Conservation (phyloP, 30 jellyfish, hydroid and myxozoan species). For the Aurelia coerulea region DNA sequence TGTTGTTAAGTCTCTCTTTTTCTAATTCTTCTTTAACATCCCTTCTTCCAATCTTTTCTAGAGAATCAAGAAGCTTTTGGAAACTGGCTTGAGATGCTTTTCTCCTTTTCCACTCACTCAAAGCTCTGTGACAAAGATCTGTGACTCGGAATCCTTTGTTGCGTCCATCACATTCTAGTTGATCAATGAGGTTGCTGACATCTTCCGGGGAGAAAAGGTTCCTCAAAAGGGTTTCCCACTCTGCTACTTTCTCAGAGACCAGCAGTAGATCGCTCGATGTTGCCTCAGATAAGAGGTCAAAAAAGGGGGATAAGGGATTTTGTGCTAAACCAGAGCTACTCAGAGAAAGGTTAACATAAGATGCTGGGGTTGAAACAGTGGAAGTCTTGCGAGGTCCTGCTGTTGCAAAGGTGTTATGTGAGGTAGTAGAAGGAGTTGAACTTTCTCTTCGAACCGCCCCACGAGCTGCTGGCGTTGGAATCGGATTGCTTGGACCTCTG, state of each 20-base stretch:
- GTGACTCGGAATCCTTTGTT: neutral
- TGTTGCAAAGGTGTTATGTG: neutral
- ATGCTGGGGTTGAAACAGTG: constrained; percentile 11
- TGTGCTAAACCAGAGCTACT: too few species aligned
- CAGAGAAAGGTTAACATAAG: neutral
- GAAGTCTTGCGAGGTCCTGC: neutral
- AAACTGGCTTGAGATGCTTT: constrained; percentile 6
- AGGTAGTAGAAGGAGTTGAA: too few species aligned
- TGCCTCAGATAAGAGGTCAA: too few species aligned
- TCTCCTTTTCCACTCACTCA: constrained; percentile 23
- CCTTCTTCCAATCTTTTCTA: constrained; percentile 6
- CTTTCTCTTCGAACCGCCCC: too few species aligned
- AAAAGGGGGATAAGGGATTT: too few species aligned
- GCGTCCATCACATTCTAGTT: constrained; percentile 3
- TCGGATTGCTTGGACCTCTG: too few species aligned
- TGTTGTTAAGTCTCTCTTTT: neutral
- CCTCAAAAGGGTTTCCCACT: constrained; percentile 34
- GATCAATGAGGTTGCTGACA: neutral
- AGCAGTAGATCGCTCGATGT: constrained; percentile 2
- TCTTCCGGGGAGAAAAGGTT: constrained; percentile 23
- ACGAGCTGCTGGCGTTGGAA: too few species aligned
- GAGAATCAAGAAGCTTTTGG: neutral
- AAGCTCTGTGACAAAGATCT: constrained; percentile 27
- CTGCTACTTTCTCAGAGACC: constrained; percentile 27
- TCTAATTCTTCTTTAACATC: neutral